Conservation (phyloP, 2,888 invertebrate genomes). For the Eupithecia tripunctaria region DNA sequence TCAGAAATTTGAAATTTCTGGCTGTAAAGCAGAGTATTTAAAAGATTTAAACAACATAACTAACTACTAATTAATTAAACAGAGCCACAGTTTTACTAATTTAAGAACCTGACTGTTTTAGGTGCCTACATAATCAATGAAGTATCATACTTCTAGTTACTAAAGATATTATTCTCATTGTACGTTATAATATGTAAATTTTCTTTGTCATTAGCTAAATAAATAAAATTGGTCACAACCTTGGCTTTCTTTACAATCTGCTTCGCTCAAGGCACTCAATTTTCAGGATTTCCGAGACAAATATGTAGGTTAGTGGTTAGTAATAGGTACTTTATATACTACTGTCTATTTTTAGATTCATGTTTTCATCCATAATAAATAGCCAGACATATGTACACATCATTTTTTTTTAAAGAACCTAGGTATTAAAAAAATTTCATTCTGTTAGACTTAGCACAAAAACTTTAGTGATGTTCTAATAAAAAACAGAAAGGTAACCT, state of each 20-base stretch:
- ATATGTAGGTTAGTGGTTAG: background rate
- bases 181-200: background rate
- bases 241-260: conserved; percentile 1
- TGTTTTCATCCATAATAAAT: background rate
- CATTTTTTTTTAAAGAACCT: too few relatives aligned
- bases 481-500: background rate
- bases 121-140: background rate
- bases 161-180: too few relatives aligned
- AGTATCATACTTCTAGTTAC: too few relatives aligned
- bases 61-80: background rate
- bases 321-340: background rate
- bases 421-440: background rate
- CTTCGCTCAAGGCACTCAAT: background rate
- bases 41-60: background rate
- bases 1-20: background rate
- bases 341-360: background rate
- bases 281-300: background rate
- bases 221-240: background rate
- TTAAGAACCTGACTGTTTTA: background rate
- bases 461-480: background rate
- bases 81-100: background rate
- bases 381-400: too few relatives aligned
- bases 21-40: background rate
- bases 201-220: background rate
- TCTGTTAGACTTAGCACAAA: background rate